These are phyloP conservation scores for Semaprochilodus insignis DNA, from an alignment of 2,797 vertebrate genomes.

Conservation along the genomic window DNA sequence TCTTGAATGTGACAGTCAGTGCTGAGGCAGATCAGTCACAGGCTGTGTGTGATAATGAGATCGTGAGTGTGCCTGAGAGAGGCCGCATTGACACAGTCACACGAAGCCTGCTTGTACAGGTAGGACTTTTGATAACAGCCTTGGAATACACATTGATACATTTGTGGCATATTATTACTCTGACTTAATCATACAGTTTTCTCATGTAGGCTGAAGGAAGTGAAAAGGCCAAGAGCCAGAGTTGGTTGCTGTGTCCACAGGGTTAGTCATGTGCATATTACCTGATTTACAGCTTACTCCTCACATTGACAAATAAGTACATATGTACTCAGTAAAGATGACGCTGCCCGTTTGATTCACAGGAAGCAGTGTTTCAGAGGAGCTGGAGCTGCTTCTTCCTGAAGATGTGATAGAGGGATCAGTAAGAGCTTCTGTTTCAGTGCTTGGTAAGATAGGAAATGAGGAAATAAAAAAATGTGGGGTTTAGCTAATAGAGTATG, in stretches of 20 bases:
- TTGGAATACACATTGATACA: too few species aligned
- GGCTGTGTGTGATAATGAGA: slow-evolving; percentile 72
- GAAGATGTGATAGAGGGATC: slow-evolving; percentile 70
- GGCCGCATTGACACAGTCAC: slow-evolving; percentile 77
- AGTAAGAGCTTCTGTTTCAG: slow-evolving; percentile 51
- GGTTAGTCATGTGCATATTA: slow-evolving; percentile 59
- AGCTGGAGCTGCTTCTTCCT: slow-evolving; percentile 65
- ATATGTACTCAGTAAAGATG: neutral
- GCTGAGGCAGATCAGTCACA: slow-evolving; percentile 76
- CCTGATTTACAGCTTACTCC: neutral
- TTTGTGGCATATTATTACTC: too few species aligned
- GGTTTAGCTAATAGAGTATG: too few species aligned
- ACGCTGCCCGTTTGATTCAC: neutral
- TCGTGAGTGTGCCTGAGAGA: slow-evolving; percentile 71
- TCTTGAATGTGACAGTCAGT: slow-evolving; percentile 76
- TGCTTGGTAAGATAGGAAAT: slow-evolving; percentile 21
- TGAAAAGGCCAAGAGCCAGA: slow-evolving; percentile 66
- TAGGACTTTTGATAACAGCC: slow-evolving; percentile 37
- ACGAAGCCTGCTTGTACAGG: slow-evolving; percentile 72
- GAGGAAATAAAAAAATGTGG: too few species aligned
- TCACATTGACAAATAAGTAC: neutral
- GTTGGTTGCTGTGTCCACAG: slow-evolving; percentile 74
- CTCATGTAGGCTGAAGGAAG: slow-evolving; percentile 71
- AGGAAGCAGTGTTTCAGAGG: slow-evolving; percentile 64
- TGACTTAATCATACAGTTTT: neutral